These are phyloP conservation scores for Diarsia mendica DNA, from an alignment of 2,888 invertebrate species.

Conservation along the genomic window DNA sequence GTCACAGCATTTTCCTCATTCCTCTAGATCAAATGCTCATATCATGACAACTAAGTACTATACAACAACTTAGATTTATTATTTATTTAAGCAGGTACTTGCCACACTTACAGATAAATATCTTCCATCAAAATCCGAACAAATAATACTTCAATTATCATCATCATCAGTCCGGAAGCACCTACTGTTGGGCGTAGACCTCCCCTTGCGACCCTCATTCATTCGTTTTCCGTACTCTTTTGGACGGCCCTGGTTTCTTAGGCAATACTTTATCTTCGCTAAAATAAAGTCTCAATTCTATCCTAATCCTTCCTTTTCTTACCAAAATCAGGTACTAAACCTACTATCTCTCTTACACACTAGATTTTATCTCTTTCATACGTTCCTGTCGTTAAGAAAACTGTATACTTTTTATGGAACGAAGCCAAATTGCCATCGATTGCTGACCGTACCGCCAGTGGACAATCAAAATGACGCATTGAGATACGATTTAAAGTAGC, in stretches of 20 bases:
- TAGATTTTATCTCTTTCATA: not conserved
- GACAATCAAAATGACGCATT: conserved; percentile 36
- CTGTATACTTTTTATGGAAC: conserved; percentile 32
- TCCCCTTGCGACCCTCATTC: too few species aligned
- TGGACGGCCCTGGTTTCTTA: too few species aligned
- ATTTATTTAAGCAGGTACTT: too few species aligned
- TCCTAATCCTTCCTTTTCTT: not conserved
- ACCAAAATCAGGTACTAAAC: not conserved
- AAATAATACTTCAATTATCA: too few species aligned
- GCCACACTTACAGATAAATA: too few species aligned
- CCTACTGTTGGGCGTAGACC: too few species aligned
- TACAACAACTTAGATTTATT: too few species aligned
- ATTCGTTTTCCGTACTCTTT: too few species aligned
- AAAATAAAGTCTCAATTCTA: conserved; percentile 2
- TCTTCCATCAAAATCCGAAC: too few species aligned
- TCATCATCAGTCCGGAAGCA: too few species aligned
- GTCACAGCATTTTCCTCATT: not conserved
- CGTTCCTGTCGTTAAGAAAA: conserved; percentile 20
- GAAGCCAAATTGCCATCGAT: conserved; percentile 32
- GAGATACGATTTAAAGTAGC: conserved; percentile 11
- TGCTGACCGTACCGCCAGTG: conserved; percentile 20
- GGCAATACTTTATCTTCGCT: not conserved
- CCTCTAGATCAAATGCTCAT: not conserved
- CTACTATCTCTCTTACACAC: conserved; percentile 6
- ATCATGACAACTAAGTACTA: not conserved